These are phyloP conservation scores for Alouatta palliata DNA, from an alignment of 2,113 vertebrate genomes.

Conservation along the genomic window DNA sequence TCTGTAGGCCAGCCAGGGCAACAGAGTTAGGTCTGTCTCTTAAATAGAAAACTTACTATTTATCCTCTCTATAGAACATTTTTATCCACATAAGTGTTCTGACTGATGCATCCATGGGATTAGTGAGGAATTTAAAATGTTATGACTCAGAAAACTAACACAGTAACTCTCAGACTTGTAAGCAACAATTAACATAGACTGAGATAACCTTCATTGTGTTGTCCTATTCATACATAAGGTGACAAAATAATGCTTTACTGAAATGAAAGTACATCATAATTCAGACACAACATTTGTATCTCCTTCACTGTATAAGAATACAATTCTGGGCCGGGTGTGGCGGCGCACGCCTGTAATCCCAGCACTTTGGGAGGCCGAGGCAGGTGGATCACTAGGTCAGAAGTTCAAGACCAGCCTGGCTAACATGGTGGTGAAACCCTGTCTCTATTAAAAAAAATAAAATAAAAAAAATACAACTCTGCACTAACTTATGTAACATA, in stretches of 20 bases:
- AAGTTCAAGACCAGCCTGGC: no score
- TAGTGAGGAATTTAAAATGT: conserved; percentile 17
- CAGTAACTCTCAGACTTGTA: conserved; percentile 53
- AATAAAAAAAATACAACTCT: not conserved
- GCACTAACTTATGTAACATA: not conserved
- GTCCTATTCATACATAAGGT: not conserved
- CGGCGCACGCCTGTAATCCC: no score
- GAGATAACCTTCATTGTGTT: conserved; percentile 15
- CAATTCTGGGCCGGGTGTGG: not conserved
- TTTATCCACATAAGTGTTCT: conserved; percentile 18
- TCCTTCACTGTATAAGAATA: not conserved
- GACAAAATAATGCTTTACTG: conserved; percentile 20
- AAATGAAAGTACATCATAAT: conserved; percentile 26
- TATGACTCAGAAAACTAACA: conserved; percentile 50
- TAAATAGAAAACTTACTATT: not conserved
- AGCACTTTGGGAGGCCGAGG: no score
- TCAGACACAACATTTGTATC: not conserved
- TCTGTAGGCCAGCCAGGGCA: not conserved
- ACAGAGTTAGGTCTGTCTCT: not conserved
- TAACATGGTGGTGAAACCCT: no score
- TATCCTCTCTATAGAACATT: not conserved
- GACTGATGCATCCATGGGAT: not conserved
- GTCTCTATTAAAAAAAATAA: no score
- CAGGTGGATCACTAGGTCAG: no score
- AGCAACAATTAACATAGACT: conserved; percentile 33